Evolutionary conservation across 2,113 vertebrate species (phyloP), one percentile per base, ranked within the genome.

Genomic region (Arizona elegans): DNA sequence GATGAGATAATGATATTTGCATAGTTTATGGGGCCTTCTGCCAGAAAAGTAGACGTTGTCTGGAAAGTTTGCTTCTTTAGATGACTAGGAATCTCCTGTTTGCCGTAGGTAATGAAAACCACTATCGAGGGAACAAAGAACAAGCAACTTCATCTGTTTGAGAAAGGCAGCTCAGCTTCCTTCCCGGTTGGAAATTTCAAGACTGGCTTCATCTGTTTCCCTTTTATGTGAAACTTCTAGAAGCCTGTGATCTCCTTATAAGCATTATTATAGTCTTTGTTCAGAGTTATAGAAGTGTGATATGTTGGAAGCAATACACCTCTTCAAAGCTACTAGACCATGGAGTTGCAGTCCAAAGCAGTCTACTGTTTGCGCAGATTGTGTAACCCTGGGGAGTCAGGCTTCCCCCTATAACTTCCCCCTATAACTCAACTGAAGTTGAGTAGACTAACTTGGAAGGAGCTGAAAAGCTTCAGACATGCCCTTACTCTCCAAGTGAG

Each of bases 1-100:
- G 95, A 96, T 96, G 96, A 93, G 94, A 90, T 88, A 23, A 91
- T 95, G 50, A 58, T 47, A 19, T 12, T 75, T 95, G 19, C 81
- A 91, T 91, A 93, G 55, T 52, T 92, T 95, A 94, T 3, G 94
- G 95, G 93, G 38, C 75, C 88, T 1, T 52, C 94, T 54, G 1
- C 38, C 38, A 58, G 47, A 92, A 29, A 62, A 13, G 87, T 87
- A 89, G 89, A 38, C 13, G 93, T 92, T 2, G 93, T 2, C 53
- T 0, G 0, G 50, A 92, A 95, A 26, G 91, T 26, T 43, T 70
- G 58, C 38, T 47, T 29, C 0, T 92, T n/a, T 43, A 0, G n/a
- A 91, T 95, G 56, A 59, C 29, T 59, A 50, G 29, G 54, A 2
- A 19, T 2, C 52, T 95, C 52, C 52, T 33, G 38, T 55, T 75